Evolutionary conservation across 2,113 vertebrate genomes (phyloP), one percentile per base, ranked within the genome.

Genomic region (Hemicordylus capensis): DNA sequence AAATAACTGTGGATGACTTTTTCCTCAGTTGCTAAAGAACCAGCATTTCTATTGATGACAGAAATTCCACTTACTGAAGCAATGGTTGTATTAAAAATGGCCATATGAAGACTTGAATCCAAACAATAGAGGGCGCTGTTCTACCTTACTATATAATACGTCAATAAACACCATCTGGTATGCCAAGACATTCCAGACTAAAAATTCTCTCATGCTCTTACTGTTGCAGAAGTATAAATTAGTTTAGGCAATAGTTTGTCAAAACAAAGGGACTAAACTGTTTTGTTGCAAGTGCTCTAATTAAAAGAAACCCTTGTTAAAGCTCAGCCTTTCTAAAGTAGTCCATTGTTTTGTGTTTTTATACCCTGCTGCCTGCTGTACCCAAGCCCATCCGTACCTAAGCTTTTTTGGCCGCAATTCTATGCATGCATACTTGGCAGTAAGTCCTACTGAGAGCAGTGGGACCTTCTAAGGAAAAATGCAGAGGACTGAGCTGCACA

Each of bases 101-200:
- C 48, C 44, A 69, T 76, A 64, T 14, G 12, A 69, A 81, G 8
- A 12, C 37, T 59, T 19, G 48, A 72, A 7, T 78, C 2, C 34
- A 46, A 3, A 7, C 28, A 42, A 92, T 91, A 92, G 92, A 90
- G 94, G 93, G 93, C 91, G 34, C 74, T 59, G 88, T 83, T 84
- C 58, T 24, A 83, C 90, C 81, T 90, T 28, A 0, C 85, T 82
- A 42, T 85, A 48, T 9, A 58, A 1, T 58, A 0, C 14, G 56
- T 37, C 76, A 0, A 4, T 59, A 64, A 51, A 85, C 84, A 83
- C 83, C 86, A 26, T 22, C 67, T 91, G 90, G 67, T 81, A 74
- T 42, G 1, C 82, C 28, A 84, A 86, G 81, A 86, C 80, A 89
- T 44, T 44, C 72, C 83, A 78, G 79, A 76, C 64, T 20, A 22